Percentiles rank a stretch among this genome's conserved stretches.
phyloP scores from a whole-genome alignment of 2,113 vertebrate species.

The Oenanthe melanoleuca region DNA sequence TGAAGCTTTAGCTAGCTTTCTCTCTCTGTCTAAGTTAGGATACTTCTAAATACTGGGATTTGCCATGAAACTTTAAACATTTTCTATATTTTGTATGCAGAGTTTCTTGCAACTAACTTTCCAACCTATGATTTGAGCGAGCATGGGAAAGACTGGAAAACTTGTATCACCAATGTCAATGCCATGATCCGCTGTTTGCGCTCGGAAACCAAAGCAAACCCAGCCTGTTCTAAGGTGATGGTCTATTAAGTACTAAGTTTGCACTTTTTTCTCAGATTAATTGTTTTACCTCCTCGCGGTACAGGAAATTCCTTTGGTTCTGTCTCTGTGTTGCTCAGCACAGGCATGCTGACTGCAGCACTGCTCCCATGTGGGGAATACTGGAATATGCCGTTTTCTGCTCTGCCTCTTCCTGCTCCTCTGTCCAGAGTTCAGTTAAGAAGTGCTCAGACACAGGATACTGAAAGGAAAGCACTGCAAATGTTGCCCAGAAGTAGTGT shows the following conservation, averaged over 20 bases:
- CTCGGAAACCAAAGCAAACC: slow-evolving; percentile 56
- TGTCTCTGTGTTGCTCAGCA: background rate
- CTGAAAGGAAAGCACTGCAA: background rate
- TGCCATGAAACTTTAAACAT: background rate
- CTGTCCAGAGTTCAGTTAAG: background rate
- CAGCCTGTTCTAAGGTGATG: slow-evolving; percentile 57
- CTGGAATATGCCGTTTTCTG: background rate
- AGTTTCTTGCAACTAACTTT: slow-evolving; percentile 75
- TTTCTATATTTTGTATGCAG: slow-evolving; percentile 47
- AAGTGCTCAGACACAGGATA: background rate
- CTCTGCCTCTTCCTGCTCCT: background rate
- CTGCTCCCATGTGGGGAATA: background rate
- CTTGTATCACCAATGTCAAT: slow-evolving; percentile 73
- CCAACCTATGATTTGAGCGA: slow-evolving; percentile 76
- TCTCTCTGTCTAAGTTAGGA: background rate
- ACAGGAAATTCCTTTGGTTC: background rate
- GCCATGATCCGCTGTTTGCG: slow-evolving; percentile 70
- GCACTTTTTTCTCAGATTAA: background rate
- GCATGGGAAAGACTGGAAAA: slow-evolving; percentile 80
- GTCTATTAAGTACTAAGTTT: background rate
- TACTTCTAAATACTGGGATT: background rate
- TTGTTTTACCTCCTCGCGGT: background rate
- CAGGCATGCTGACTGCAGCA: background rate
- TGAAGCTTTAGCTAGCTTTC: background rate
- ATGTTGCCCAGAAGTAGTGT: background rate